Evolutionary conservation across 2,797 vertebrate species (phyloP), one percentile per base, ranked within the genome.

Genomic region (Phaenicophaeus curvirostris): DNA sequence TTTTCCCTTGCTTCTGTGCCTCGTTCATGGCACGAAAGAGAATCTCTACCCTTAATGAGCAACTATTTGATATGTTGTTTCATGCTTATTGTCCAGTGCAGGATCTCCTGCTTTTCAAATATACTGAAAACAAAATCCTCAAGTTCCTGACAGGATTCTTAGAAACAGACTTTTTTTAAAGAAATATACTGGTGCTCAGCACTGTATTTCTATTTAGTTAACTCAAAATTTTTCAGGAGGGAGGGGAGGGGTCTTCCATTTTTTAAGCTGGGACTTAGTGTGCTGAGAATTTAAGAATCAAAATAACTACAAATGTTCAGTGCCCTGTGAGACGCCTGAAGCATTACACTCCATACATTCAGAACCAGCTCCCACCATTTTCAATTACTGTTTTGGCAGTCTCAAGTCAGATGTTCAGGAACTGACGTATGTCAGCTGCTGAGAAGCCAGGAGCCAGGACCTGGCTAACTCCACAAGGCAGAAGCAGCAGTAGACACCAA

Each of bases 51-150:
- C 17, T 41, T 41, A 41, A 35, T 37, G 20, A 72, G 23, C 1
- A 4, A 42, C 37, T 61, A 18, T 53, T 33, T 0, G 0, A 13
- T 54, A 35, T 13, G 7, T 19, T 68, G 5, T n/a, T 92, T 65
- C 51, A 39, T 30, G 35, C 16, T 4, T 81, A 2, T 14, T 50
- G 25, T n/a, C 75, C 62, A 76, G 11, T 30, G 54, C 2, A 2
- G 20, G 9, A 57, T 20, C 31, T 80, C 35, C 41, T 61, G 12
- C 35, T 25, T 68, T 61, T 23, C 33, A 81, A 31, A 14, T 21
- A 41, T 73, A 91, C n/a, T 66, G 82, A 68, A 87, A 25, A 5
- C 4, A 37, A 72, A 85, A 79, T 66, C 37, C 37, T 54, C 6
- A 42, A 33, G 6, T 25, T 78, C 20, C 8, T 83, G 10, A 4